Evolutionary conservation across 2,113 vertebrate species (phyloP).

Genomic region (Cricetomys ansorgei): DNA sequence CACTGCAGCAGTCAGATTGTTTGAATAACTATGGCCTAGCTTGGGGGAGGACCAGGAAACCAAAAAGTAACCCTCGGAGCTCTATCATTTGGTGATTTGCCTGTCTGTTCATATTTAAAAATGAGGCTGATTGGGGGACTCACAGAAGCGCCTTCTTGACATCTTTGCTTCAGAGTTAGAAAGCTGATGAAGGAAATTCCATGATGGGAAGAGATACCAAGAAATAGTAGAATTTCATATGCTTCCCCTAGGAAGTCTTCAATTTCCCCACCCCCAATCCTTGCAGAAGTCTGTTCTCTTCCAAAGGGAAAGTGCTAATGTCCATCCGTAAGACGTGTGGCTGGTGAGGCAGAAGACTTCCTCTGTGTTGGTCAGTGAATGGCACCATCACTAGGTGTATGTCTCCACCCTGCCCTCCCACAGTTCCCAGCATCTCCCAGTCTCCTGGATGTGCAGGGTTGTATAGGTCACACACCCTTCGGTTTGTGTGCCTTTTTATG

Average conservation of each 20-base stretch:
- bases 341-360: neutral
- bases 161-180: neutral
- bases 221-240: neutral
- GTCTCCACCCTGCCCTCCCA: neutral
- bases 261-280: neutral
- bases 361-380: neutral
- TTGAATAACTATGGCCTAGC: neutral
- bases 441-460: neutral
- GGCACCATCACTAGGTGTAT: neutral
- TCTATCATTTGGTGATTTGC: neutral
- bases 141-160: neutral
- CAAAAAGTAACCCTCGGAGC: neutral
- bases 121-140: neutral
- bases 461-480: neutral
- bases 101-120: slow-evolving; percentile 19
- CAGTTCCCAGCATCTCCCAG: neutral
- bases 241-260: neutral
- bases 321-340: neutral
- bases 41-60: neutral
- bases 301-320: neutral
- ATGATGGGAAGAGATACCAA: neutral
- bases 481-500: neutral
- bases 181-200: neutral
- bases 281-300: neutral
- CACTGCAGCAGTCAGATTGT: neutral